phyloP scores from a whole-genome alignment of 2,113 vertebrate genomes.

The Crotalus helleri region DNA sequence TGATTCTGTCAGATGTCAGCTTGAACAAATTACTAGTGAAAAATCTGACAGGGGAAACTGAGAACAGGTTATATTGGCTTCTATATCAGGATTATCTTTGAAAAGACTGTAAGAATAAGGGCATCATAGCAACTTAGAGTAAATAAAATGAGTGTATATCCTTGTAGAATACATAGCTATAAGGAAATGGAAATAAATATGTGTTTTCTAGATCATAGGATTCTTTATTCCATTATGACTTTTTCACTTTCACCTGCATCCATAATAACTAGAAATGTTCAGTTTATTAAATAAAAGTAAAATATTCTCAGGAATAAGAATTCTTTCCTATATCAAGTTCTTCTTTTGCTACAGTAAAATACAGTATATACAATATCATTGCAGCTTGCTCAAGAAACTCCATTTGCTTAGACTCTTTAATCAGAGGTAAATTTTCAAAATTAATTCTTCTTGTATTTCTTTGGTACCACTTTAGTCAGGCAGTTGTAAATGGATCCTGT shows the following conservation, averaged over 20 bases:
- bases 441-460: not conserved
- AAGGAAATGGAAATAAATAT: not conserved
- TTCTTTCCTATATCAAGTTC: not conserved
- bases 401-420: not conserved
- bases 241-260: not conserved
- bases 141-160: not conserved
- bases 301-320: not conserved
- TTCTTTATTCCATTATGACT: not conserved
- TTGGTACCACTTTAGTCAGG: constrained; percentile 14
- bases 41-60: constrained; percentile 9
- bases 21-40: constrained; percentile 21
- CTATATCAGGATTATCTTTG: not conserved
- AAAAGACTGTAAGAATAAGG: not conserved
- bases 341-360: not conserved
- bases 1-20: constrained; percentile 6
- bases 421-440: constrained; percentile 1
- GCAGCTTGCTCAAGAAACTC: not conserved
- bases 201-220: not conserved
- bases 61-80: constrained; percentile 5
- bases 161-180: not conserved
- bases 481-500: constrained; percentile 6
- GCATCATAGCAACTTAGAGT: not conserved
- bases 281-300: not conserved
- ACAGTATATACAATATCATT: not conserved
- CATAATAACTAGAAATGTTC: not conserved